Conservation (phyloP, 1,140 invertebrate species). For the Drosophila nasuta region DNA sequence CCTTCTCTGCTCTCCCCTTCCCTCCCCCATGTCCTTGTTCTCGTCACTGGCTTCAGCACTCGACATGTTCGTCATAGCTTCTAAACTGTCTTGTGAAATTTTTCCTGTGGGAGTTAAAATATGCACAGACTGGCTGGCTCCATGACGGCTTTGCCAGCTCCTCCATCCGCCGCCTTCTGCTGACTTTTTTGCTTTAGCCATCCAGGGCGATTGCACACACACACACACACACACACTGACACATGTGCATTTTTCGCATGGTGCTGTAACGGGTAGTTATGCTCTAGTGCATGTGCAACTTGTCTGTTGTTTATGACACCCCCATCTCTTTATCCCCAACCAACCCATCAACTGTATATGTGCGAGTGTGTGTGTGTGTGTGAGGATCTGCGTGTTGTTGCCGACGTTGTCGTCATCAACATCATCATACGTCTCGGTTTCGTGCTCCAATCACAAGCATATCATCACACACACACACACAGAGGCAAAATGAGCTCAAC, state of each 20-base stretch:
- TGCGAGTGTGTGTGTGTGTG: slow-evolving; percentile 32
- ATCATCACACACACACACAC: slow-evolving; percentile 63
- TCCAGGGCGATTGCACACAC: background rate
- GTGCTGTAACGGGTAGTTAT: slow-evolving; percentile 54
- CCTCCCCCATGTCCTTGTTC: background rate
- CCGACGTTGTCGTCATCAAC: slow-evolving; percentile 71
- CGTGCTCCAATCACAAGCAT: slow-evolving; percentile 75
- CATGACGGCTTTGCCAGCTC: slow-evolving; percentile 9
- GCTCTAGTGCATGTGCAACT: slow-evolving; percentile 79
- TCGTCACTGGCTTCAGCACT: background rate
- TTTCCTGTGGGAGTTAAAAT: slow-evolving; percentile 82
- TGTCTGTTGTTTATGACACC: slow-evolving; percentile 81
- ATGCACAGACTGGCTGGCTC: slow-evolving; percentile 70
- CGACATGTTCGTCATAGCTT: slow-evolving; percentile 69
- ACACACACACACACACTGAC: background rate
- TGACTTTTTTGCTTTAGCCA: slow-evolving; percentile 68
- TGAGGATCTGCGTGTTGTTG: slow-evolving; percentile 24
- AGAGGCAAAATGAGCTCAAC: slow-evolving; percentile 32
- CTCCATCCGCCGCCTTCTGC: slow-evolving; percentile 4
- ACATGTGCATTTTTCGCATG: slow-evolving; percentile 18
- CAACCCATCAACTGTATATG: slow-evolving; percentile 2
- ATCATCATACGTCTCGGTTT: slow-evolving; percentile 80
- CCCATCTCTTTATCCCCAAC: background rate
- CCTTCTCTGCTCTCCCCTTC: background rate
- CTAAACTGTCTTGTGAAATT: slow-evolving; percentile 81